Evolutionary conservation across 2,797 vertebrate species (phyloP), one percentile per base, ranked within the genome.

Genomic region (Coregonus sp.): DNA sequence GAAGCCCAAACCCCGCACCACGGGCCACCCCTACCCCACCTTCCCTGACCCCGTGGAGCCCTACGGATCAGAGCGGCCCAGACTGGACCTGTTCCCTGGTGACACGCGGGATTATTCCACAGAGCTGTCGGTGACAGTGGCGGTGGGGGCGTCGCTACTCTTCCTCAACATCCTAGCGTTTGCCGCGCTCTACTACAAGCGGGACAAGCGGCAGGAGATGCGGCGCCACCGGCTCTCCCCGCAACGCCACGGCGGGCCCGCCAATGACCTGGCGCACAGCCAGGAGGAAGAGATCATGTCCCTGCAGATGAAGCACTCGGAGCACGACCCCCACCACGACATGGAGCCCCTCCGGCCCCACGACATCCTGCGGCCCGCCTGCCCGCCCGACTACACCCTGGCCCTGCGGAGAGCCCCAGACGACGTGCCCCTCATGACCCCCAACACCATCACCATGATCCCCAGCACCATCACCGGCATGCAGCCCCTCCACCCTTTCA

Each of bases 151-250:
- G 1, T 98, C 97, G 1, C 93, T 98, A 4, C 95, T 98, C 75
- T 98, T 98, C 89, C 97, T 98, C 89, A 98, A 98, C 92, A 97
- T 98, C 89, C 86, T 98, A 71, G 97, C 97, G 72, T 98, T 98
- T 14, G 96, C 96, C 0, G 96, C 97, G 9, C 96, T 98, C 72
- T 98, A 98, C 92, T 97, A 98, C 90, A 97, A 97, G 91, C 94
- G 96, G 12, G 97, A 98, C 92, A 96, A 96, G 87, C 89, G 96
- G 0, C 96, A 97, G 68, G 96, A 97, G 92, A 90, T 97, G 86
- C 92, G 96, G 0, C 95, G 96, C 70, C 93, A 96, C 82, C 94
- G 96, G 16, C 91, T 96, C 70, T 96, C 96, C 0, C 96, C 95
- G 0, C 94, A 94, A 76, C 90, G 93, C 11, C 93, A 92, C 0